Evolutionary conservation across 2,113 vertebrate genomes (phyloP).

Genomic region (Prolemur simus): DNA sequence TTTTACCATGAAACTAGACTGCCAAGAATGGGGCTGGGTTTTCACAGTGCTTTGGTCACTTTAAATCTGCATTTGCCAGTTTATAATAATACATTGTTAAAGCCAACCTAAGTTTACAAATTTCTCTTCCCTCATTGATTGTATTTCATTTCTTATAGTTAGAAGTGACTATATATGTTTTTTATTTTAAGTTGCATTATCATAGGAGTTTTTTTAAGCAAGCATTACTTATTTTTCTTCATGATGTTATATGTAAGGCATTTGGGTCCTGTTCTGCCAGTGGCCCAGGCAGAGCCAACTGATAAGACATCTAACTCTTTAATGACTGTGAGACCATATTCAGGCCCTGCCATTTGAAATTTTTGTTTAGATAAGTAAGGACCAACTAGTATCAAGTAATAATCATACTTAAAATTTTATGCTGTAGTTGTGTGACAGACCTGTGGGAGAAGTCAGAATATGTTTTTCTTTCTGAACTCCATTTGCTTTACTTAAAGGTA

Average conservation of each 20-base stretch:
- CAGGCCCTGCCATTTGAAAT: background rate
- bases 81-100: background rate
- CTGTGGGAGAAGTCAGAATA: background rate
- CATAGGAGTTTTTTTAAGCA: background rate
- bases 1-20: background rate
- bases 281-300: background rate
- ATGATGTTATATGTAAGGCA: background rate
- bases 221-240: background rate
- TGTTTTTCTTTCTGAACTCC: background rate
- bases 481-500: constrained; percentile 4
- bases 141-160: constrained; percentile 13
- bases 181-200: background rate
- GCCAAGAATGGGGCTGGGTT: background rate
- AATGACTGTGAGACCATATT: background rate
- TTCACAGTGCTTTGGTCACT: background rate
- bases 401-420: background rate
- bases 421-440: background rate
- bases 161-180: background rate
- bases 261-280: background rate
- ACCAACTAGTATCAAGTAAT: background rate
- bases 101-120: background rate
- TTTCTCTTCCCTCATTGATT: background rate
- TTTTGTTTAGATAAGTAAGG: background rate
- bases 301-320: background rate
- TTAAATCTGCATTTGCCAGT: background rate